These are phyloP conservation scores for Microtus montanus DNA, from an alignment of 2,113 vertebrate genomes.

Conservation along the genomic window DNA sequence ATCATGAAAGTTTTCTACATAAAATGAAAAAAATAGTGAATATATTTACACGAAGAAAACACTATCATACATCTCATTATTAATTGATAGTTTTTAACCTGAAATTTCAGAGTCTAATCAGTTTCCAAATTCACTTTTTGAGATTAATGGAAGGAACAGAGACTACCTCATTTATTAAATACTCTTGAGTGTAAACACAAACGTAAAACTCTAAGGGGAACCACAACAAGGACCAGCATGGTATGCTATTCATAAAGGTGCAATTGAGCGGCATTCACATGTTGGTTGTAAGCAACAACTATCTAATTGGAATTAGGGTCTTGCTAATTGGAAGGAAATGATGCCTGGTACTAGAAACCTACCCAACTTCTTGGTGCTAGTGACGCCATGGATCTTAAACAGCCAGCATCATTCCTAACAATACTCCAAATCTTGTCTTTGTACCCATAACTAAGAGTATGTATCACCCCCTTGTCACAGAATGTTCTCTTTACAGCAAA, in stretches of 20 bases:
- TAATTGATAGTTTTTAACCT: neutral
- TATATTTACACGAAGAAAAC: neutral
- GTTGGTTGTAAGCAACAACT: neutral
- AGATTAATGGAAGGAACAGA: slow-evolving; percentile 35
- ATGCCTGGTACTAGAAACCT: neutral
- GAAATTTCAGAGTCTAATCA: neutral
- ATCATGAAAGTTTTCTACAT: slow-evolving; percentile 49
- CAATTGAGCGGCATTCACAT: neutral
- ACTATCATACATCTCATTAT: neutral
- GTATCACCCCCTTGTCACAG: neutral
- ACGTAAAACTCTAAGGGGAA: neutral
- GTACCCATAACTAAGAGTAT: no score
- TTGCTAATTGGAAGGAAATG: neutral
- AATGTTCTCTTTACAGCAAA: neutral
- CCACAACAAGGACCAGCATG: neutral
- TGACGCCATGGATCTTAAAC: neutral
- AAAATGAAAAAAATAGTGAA: neutral
- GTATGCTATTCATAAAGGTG: neutral
- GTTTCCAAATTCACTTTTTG: neutral
- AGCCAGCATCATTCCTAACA: neutral
- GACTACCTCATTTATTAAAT: slow-evolving; percentile 38
- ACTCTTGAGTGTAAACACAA: neutral
- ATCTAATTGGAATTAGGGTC: neutral
- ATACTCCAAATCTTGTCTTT: neutral
- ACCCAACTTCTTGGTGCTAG: neutral